Evolutionary conservation across 2,888 invertebrate genomes (phyloP), one percentile per base, ranked within the genome.

Genomic region (Plagodis pulveraria): DNA sequence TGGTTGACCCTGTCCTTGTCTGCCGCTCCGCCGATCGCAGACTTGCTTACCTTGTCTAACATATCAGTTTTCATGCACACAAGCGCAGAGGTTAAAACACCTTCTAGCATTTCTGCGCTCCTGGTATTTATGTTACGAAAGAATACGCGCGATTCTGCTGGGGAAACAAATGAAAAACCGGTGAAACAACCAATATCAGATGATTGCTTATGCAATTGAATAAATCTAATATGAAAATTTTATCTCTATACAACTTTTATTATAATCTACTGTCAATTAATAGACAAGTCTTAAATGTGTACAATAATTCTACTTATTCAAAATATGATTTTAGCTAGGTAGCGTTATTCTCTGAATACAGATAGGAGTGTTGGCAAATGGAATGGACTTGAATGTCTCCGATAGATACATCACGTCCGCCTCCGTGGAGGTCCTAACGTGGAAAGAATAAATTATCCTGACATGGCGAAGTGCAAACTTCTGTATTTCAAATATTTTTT

Each of bases 121-220:
- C 91, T 91, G 75, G 91, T 92, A 89, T 78, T 84, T 79, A 71
- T 79, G 86, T 90, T 89, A 89, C 89, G 88, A 88, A 90, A 91
- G 88, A 90, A 87, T 89, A 88, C 89, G 85, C 85, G 84, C 79
- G 83, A 78, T 79, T 83, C 80, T 82, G 79, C 72, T 77, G 72
- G 72, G 41, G 6, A 45, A 54, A 35, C 8, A 58, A 35, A 11
- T 12, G 6, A 12, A 42, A 42, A 12, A 5, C 11, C 5, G 5
- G 41, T 10, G 36, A 36, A 36, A 8, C 5, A 36, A 36, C 22
- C 22, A 22, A 22, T 22, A 22, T 22, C 22, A 4, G 22, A 22
- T 22, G 22, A 22, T 22, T 22, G 22, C 22, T 22, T 22, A 22
- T 22, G 22, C 22, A 22, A 22, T 2, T 22, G 22, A 22, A 22